phyloP scores from a whole-genome alignment of 2,113 vertebrate species.

The Anhinga rufa region DNA sequence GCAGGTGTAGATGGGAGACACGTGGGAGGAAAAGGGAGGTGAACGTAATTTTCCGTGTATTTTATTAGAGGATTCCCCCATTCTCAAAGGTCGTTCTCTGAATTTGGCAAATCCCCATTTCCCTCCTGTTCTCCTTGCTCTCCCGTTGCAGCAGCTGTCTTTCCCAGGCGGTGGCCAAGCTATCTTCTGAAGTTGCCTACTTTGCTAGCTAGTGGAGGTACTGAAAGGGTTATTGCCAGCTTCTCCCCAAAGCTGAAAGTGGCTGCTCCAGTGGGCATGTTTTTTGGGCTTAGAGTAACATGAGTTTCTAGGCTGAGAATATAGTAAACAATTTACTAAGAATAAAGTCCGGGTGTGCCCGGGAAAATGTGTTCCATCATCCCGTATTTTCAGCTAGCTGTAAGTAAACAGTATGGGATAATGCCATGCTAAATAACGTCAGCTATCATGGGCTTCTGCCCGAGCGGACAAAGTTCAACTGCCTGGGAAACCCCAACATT shows the following conservation, averaged over 20 bases:
- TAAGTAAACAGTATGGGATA: background rate
- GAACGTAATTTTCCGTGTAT: background rate
- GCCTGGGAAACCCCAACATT: background rate
- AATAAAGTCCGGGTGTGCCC: background rate
- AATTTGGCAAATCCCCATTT: background rate
- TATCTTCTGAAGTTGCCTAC: background rate
- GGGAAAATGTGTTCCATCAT: background rate
- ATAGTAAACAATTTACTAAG: background rate
- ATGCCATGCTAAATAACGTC: background rate
- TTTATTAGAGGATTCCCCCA: background rate
- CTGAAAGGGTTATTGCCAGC: background rate
- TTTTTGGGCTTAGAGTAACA: background rate
- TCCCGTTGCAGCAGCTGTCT: background rate
- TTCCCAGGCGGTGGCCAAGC: background rate
- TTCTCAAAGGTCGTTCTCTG: background rate
- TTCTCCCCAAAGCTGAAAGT: background rate
- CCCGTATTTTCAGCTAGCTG: background rate
- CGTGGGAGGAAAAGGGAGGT: background rate
- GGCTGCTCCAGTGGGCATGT: background rate
- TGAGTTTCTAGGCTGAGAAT: background rate
- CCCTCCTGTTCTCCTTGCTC: background rate
- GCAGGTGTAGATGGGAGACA: background rate
- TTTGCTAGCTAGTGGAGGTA: background rate
- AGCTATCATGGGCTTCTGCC: background rate
- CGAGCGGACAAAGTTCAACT: rapidly evolving